Conservation (phyloP, 2,888 invertebrate genomes). For the Arrhopalites spinosus region DNA sequence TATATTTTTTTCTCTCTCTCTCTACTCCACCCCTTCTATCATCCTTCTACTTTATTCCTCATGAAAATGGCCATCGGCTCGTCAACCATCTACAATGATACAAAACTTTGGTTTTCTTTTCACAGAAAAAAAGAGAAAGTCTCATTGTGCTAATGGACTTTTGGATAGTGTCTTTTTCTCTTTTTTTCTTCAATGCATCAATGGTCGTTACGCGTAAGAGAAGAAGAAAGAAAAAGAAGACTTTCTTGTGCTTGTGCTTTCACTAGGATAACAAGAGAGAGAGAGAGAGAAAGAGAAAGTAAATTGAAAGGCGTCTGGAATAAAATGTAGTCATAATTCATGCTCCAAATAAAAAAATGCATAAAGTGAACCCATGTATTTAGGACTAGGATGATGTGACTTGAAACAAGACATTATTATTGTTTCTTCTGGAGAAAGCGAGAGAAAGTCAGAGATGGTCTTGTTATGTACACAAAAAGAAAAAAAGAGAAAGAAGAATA, state of each 20-base stretch:
- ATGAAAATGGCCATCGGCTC: too few species aligned
- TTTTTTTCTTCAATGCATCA: too few species aligned
- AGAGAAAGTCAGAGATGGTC: constrained; percentile 3
- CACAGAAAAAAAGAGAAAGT: too few species aligned
- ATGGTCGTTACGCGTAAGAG: background rate
- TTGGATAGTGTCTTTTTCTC: too few species aligned
- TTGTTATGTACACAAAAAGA: background rate
- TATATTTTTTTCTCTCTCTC: too few species aligned
- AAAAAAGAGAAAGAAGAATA: background rate
- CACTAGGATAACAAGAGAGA: background rate
- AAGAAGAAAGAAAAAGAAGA: background rate
- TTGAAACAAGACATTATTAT: too few species aligned
- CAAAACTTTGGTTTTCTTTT: too few species aligned
- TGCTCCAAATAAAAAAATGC: constrained; percentile 10
- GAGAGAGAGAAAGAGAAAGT: background rate
- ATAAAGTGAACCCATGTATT: constrained; percentile 1
- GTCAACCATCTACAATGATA: too few species aligned
- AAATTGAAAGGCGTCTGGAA: constrained; percentile 22
- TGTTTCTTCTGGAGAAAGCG: background rate
- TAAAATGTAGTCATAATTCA: constrained; percentile 25
- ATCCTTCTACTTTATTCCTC: too few species aligned
- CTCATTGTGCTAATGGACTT: too few species aligned
- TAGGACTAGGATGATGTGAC: background rate
- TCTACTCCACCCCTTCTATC: too few species aligned
- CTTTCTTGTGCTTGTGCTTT: background rate